Evolutionary conservation across 1,140 invertebrate genomes (phyloP), one percentile per base, ranked within the genome.

Genomic region (Dreissena rostriformis): DNA sequence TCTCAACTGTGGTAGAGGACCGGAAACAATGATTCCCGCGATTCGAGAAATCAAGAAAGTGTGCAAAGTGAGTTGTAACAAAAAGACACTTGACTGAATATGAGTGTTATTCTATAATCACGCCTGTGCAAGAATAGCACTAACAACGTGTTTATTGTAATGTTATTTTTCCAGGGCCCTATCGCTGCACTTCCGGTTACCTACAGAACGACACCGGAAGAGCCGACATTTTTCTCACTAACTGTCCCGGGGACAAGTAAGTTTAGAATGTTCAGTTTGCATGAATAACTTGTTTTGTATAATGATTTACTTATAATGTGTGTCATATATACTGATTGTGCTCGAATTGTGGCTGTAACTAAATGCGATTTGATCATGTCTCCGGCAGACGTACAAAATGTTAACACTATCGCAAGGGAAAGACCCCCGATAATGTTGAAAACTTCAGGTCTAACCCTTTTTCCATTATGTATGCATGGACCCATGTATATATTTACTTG

Each of bases 1-100:
- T 6, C 67, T 92, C 11, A 92, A 92, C 79, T 92, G 92, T 78
- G 82, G 82, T 14, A 66, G 88, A 8, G 92, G 92, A 49, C 92
- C 91, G 0, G 67, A 78, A 28, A 89, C 89, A 14, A 92, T 92
- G 88, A 10, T 92, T 24, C 92, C 90, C 0, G 65, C 90, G 19
- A 52, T 92, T 0, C 85, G 74, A 67, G 77, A 91, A 55, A 81
- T 90, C 22, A 84, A 82, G n/a, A 65, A 89, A 72, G 85, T 82
- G 19, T 92, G 90, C 68, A 91, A 91, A 86, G 90, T 91, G 57
- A 61, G 57, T 4, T n/a, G 57, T n/a, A 5, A 61, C n/a, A 61
- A 61, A 39, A 39, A 5, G 39, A 39, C 39, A 39, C 22, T 61
- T n/a, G 17, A 61, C 4, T 24, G 2, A 61, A 61, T 61, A 61